Conservation (phyloP, 2,797 vertebrate genomes). For the Gymnodraco acuticeps region DNA sequence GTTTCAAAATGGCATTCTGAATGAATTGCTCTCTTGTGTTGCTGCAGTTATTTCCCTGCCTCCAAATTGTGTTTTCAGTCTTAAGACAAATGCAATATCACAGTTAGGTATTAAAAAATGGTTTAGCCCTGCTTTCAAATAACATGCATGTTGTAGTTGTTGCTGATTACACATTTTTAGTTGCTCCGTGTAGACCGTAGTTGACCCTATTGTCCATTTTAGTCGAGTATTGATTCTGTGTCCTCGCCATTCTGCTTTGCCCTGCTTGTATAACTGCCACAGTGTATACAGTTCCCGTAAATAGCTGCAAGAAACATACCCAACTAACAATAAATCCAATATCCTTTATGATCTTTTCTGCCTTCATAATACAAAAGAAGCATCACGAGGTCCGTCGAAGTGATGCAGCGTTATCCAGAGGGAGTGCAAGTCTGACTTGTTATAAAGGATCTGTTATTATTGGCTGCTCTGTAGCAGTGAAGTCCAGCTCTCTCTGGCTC, state of each 20-base stretch:
- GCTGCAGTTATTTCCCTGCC: too few relatives aligned
- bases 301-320: conserved; percentile 4
- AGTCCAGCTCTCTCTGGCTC: conserved; percentile 13
- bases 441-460: conserved; percentile 49
- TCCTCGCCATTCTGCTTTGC: conserved; percentile 16
- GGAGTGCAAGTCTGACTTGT: conserved; percentile 34
- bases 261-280: conserved; percentile 19
- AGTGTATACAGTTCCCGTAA: neutral
- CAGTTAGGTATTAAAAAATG: too few relatives aligned
- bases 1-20: too few relatives aligned
- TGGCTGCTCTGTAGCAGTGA: conserved; percentile 34
- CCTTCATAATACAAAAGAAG: conserved; percentile 14
- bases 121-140: too few relatives aligned
- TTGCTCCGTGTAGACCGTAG: neutral
- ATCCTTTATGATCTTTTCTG: conserved; percentile 8
- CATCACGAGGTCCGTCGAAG: conserved; percentile 15
- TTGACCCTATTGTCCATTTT: conserved; percentile 13
- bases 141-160: neutral
- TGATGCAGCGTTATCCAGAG: conserved; percentile 31
- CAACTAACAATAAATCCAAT: neutral
- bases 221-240: conserved; percentile 49
- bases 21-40: too few relatives aligned
- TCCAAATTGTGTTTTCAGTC: too few relatives aligned
- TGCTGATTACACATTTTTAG: conserved; percentile 16
- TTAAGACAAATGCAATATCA: too few relatives aligned